phyloP scores from a whole-genome alignment of 2,888 invertebrate species.

The Dugesia japonica region DNA sequence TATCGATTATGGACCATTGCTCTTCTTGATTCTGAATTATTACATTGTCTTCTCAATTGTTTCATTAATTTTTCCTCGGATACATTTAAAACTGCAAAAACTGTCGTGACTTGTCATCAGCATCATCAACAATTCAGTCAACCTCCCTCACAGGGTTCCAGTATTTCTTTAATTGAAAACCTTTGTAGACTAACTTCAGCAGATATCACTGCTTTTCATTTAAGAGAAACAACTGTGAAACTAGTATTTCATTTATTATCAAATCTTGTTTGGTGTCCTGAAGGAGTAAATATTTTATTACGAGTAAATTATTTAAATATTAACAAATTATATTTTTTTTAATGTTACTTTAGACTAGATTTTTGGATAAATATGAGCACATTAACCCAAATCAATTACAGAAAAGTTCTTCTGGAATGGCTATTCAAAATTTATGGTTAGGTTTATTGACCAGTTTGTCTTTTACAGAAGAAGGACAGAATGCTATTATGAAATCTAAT shows the following conservation, averaged over 20 bases:
- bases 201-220: neutral
- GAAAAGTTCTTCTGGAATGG: neutral
- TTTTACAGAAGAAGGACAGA: constrained; percentile 6
- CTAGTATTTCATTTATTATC: neutral
- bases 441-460: neutral
- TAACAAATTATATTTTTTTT: too few species aligned
- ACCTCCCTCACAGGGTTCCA: neutral
- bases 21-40: neutral
- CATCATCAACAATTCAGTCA: neutral
- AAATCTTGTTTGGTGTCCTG: neutral
- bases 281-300: neutral
- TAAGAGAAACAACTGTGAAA: neutral
- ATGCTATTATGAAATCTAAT: constrained; percentile 11
- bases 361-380: neutral
- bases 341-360: neutral
- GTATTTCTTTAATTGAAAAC: neutral
- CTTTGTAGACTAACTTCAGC: neutral
- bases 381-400: constrained; percentile 1
- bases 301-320: neutral
- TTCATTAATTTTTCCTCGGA: neutral
- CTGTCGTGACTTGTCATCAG: neutral
- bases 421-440: neutral
- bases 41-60: neutral
- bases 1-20: neutral
- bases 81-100: neutral